Percentiles rank a stretch among this genome's conserved stretches.
Conservation (phyloP, 2,797 vertebrate species). For the Pangasius mekongensis region DNA sequence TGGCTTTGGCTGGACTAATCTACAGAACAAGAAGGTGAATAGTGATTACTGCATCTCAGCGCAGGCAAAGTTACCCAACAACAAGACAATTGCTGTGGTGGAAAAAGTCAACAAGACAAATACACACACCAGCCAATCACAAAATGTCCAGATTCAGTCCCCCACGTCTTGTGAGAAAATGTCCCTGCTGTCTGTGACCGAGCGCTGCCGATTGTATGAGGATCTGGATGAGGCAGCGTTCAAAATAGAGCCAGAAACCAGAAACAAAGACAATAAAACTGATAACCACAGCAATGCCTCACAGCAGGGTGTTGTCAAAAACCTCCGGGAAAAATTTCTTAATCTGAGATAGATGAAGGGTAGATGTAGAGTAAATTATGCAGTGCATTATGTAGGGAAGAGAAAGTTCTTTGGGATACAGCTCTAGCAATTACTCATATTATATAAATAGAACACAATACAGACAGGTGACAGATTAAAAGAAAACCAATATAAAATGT, state of each 20-base stretch:
- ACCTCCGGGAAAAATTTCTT: slow-evolving; percentile 13
- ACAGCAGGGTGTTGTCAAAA: slow-evolving; percentile 23
- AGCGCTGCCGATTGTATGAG: slow-evolving; percentile 82
- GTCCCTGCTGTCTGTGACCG: slow-evolving; percentile 77
- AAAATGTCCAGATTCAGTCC: slow-evolving; percentile 78
- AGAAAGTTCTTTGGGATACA: neutral
- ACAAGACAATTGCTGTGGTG: slow-evolving; percentile 74
- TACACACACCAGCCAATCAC: neutral
- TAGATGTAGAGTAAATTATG: neutral
- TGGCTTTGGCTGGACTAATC: slow-evolving; percentile 29
- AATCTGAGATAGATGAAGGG: neutral
- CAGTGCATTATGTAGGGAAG: neutral
- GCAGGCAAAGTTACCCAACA: slow-evolving; percentile 66
- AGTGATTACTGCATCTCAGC: slow-evolving; percentile 69
- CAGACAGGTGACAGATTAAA: neutral
- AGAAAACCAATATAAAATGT: neutral
- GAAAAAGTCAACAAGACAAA: slow-evolving; percentile 68
- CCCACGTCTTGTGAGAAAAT: slow-evolving; percentile 82
- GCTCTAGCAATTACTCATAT: neutral
- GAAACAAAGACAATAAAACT: neutral
- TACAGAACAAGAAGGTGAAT: slow-evolving; percentile 41
- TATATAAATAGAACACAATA: neutral
- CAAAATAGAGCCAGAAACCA: neutral
- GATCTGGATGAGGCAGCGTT: slow-evolving; percentile 72
- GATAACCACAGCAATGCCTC: neutral